Evolutionary conservation across 2,888 invertebrate species (phyloP), one percentile per base, ranked within the genome.

Genomic region (Trichogramma dendrolimi): DNA sequence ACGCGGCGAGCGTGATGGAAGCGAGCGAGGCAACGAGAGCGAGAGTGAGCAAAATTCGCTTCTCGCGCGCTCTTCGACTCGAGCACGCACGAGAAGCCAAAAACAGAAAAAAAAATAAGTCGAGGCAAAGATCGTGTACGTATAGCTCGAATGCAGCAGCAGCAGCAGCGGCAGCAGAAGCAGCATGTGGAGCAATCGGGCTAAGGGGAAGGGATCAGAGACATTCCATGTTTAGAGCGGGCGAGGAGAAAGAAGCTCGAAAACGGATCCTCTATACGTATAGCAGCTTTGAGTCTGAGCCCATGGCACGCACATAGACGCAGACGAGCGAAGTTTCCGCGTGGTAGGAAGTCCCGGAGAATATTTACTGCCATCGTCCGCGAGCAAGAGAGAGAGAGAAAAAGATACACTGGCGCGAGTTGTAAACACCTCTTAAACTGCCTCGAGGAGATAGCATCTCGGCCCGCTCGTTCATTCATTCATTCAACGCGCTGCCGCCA

Each of bases 311-410:
- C 27, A 55, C 38, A 49, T 47, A 27, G 40, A 49, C 11, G 11
- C n/a, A 14, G 10, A 27, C 41, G 46, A 41, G 56, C 7, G 60
- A 44, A 51, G 52, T 47, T 61, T 67, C 63, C 65, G 67, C 58
- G 68, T 69, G 67, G 69, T 65, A 68, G 70, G 68, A 67, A 71
- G 68, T 67, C 58, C 53, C 8, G 47, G 68, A 73, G 77, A 79
- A 78, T 78, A 78, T 78, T 78, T 79, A 79, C 78, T 75, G 76
- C 77, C 77, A 78, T 78, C 75, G 77, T 77, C 75, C 77, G 76
- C 75, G 76, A 75, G 74, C 76, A 77, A 73, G 77, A 76, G 57
- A 7, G 46, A 62, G 27, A 27, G 27, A 27, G 27, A 27, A 3
- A 27, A 27, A 27, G 77, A 79, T 79, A 79, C 79, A 78, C 77